Evolutionary conservation across 2,113 vertebrate species (phyloP).

Genomic region (Erythrocebus patas): DNA sequence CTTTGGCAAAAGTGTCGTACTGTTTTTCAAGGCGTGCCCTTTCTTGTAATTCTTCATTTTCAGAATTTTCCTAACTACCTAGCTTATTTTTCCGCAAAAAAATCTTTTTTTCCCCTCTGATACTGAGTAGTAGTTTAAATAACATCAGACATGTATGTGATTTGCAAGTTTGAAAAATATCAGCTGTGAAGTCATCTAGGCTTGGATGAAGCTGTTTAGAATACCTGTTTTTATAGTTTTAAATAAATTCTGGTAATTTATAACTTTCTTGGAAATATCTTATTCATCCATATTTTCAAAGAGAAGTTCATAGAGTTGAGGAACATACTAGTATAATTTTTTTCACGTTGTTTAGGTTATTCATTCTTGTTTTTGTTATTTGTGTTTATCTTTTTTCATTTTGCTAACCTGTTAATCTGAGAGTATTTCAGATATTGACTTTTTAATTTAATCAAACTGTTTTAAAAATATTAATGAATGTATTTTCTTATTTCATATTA

Average conservation of each 20-base stretch:
- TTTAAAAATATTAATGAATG: neutral
- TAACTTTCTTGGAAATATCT: neutral
- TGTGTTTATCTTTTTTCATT: neutral
- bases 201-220: neutral
- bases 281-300: neutral
- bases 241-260: neutral
- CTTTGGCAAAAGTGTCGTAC: neutral
- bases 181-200: neutral
- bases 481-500: neutral
- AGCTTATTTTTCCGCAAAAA: neutral
- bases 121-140: neutral
- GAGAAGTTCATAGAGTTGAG: neutral
- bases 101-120: neutral
- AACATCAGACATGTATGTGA: neutral
- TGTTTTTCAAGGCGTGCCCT: neutral
- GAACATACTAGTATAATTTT: neutral
- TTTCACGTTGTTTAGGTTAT: neutral
- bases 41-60: neutral
- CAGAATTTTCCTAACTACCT: neutral
- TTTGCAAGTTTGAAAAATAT: neutral
- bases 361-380: neutral
- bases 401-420: neutral
- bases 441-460: neutral
- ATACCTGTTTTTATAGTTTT: neutral
- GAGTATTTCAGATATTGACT: neutral